Evolutionary conservation across 1,140 invertebrate genomes (phyloP).

Genomic region (Diabrotica virgifera): DNA sequence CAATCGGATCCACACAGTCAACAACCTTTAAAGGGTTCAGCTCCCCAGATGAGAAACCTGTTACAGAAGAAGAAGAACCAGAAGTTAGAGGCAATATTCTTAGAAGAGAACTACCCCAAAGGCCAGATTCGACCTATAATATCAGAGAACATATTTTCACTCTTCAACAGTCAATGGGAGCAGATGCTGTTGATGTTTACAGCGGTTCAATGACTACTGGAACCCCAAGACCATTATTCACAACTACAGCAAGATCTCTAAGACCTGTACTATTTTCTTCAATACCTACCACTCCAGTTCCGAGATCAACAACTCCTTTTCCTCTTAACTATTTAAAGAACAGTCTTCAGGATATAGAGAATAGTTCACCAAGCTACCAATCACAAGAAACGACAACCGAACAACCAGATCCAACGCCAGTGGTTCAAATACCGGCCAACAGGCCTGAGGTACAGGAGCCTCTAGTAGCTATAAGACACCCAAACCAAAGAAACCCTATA

Average conservation of each 20-base stretch:
- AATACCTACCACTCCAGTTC: neutral
- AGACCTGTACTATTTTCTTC: neutral
- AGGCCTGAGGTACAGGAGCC: constrained; percentile 40
- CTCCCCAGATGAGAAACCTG: constrained; percentile 46
- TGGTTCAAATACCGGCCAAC: constrained; percentile 43
- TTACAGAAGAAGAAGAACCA: constrained; percentile 49
- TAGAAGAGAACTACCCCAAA: constrained; percentile 56
- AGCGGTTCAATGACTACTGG: constrained; percentile 56
- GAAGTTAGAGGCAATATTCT: constrained; percentile 52
- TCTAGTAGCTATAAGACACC: constrained; percentile 50
- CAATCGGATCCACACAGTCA: constrained; percentile 36
- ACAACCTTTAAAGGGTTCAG: constrained; percentile 28
- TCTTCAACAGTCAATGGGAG: constrained; percentile 49
- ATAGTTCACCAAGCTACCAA: constrained; percentile 30
- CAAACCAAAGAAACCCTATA: constrained; percentile 50
- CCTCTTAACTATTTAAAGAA: constrained; percentile 35
- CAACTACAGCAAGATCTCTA: constrained; percentile 55
- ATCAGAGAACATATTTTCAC: constrained; percentile 49
- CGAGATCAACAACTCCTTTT: constrained; percentile 37
- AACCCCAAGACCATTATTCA: constrained; percentile 63
- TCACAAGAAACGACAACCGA: constrained; percentile 34
- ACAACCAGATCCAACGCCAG: constrained; percentile 28
- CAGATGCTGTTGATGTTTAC: constrained; percentile 63
- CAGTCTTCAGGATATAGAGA: constrained; percentile 29
- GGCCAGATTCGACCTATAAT: constrained; percentile 47